Percentiles rank a stretch among this genome's conserved stretches.
Evolutionary conservation across 53 echinoderm and acorn worm species (phyloP).

Genomic region (Antedon mediterranea): DNA sequence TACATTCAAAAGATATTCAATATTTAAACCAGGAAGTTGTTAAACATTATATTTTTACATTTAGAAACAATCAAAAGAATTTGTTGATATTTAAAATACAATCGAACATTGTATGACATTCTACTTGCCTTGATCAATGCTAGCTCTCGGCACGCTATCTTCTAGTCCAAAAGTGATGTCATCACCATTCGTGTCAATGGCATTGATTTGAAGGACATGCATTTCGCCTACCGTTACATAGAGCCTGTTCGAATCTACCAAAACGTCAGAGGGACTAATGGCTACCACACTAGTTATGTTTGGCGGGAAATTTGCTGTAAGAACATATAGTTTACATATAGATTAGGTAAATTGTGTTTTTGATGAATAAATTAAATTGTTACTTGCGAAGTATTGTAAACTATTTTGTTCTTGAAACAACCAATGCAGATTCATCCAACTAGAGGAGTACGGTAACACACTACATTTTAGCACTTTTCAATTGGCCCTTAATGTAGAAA

Average conservation of each 20-base stretch:
- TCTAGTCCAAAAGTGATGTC: background rate
- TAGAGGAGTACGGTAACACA: too few species aligned
- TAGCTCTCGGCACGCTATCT: slow-evolving; percentile 10
- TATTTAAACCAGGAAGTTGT: too few species aligned
- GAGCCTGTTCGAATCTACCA: slow-evolving; percentile 7
- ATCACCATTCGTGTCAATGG: slow-evolving; percentile 14
- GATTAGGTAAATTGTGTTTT: background rate
- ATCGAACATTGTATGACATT: too few species aligned
- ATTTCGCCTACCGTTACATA: slow-evolving; percentile 4
- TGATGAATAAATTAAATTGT: too few species aligned
- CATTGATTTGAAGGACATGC: slow-evolving; percentile 9
- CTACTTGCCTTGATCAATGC: slow-evolving; percentile 20
- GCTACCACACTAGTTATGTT: slow-evolving; percentile 34
- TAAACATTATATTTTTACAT: too few species aligned
- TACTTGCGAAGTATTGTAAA: too few species aligned
- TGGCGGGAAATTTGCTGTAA: slow-evolving; percentile 78
- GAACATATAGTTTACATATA: background rate
- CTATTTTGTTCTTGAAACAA: too few species aligned
- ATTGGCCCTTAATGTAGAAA: too few species aligned
- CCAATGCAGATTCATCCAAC: background rate
- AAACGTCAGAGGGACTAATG: background rate
- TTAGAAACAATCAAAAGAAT: too few species aligned
- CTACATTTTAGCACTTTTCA: too few species aligned
- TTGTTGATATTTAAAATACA: too few species aligned
- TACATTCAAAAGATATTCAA: background rate